These are phyloP conservation scores for Lipotes vexillifer DNA, from an alignment of 2,113 vertebrate species.

Conservation along the genomic window DNA sequence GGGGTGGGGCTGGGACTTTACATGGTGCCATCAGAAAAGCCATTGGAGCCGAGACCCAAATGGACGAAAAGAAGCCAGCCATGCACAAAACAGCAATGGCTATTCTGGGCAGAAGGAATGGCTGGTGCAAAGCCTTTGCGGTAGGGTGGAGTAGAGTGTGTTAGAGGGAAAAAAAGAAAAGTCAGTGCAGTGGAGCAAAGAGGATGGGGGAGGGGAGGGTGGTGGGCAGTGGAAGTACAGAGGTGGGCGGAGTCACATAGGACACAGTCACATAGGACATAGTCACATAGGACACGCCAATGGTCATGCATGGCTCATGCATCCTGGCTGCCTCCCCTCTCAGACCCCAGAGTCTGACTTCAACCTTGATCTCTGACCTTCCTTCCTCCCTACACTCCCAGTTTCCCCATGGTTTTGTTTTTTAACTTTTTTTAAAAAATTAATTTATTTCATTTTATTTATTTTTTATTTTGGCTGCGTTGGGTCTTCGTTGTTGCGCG, in stretches of 20 bases:
- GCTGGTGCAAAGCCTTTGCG: too few relatives aligned
- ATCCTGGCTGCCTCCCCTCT: not conserved
- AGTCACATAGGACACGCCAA: not conserved
- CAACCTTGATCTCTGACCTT: not conserved
- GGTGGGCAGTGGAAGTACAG: not conserved
- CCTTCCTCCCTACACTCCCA: not conserved
- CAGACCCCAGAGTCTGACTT: not conserved
- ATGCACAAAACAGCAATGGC: rapidly evolving
- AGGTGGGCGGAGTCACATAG: not conserved
- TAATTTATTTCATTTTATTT: too few relatives aligned
- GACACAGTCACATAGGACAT: not conserved
- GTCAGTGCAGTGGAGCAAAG: not conserved
- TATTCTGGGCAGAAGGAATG: not conserved
- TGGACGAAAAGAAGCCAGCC: not conserved
- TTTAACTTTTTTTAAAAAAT: too few relatives aligned
- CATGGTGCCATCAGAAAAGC: not conserved
- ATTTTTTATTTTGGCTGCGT: too few relatives aligned
- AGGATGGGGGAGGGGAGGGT: too few relatives aligned
- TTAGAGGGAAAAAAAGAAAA: not conserved
- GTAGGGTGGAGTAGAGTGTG: too few relatives aligned
- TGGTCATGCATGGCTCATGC: not conserved
- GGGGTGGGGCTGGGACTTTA: not conserved
- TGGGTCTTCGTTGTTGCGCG: too few relatives aligned
- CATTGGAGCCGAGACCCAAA: not conserved
- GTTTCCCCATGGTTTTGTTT: not conserved